phyloP scores from a whole-genome alignment of 2,113 vertebrate genomes.

The Passer domesticus region DNA sequence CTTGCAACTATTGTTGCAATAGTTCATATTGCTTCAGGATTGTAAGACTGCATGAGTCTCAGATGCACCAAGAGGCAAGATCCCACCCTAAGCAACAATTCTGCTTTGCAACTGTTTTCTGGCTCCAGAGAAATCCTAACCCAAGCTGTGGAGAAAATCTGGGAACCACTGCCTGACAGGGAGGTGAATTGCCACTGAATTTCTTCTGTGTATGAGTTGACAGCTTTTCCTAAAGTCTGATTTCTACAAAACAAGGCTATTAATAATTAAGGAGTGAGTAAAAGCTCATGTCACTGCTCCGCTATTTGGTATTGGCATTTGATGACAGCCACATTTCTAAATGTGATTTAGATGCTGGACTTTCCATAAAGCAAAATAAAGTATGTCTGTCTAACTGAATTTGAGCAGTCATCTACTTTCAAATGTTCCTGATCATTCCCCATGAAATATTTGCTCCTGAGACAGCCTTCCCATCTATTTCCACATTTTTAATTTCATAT shows the following conservation, averaged over 20 bases:
- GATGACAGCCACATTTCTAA: slow-evolving; percentile 61
- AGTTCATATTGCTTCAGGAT: background rate
- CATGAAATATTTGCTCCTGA: slow-evolving; percentile 21
- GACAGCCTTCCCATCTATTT: background rate
- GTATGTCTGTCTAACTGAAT: slow-evolving; percentile 46
- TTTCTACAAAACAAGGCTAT: slow-evolving; percentile 49
- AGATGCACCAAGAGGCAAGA: background rate
- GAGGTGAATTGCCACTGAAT: background rate
- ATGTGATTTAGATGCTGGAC: slow-evolving; percentile 37
- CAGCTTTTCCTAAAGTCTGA: slow-evolving; percentile 18
- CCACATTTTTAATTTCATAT: background rate
- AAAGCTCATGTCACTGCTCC: slow-evolving; percentile 43
- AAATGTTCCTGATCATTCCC: background rate
- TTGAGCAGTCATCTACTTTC: slow-evolving; percentile 7
- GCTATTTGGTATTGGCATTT: slow-evolving; percentile 56
- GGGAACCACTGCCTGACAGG: background rate
- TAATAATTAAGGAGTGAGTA: slow-evolving; percentile 58
- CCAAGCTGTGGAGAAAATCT: background rate
- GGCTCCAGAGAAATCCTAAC: background rate
- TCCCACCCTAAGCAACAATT: background rate
- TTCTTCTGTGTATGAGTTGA: background rate
- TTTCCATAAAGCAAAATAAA: slow-evolving; percentile 59
- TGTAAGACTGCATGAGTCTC: accelerated
- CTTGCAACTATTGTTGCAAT: background rate
- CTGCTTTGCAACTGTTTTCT: background rate